Base-by-base conservation (phyloP, 2,888 invertebrate species). In the Napeogenes sylphis region DNA sequence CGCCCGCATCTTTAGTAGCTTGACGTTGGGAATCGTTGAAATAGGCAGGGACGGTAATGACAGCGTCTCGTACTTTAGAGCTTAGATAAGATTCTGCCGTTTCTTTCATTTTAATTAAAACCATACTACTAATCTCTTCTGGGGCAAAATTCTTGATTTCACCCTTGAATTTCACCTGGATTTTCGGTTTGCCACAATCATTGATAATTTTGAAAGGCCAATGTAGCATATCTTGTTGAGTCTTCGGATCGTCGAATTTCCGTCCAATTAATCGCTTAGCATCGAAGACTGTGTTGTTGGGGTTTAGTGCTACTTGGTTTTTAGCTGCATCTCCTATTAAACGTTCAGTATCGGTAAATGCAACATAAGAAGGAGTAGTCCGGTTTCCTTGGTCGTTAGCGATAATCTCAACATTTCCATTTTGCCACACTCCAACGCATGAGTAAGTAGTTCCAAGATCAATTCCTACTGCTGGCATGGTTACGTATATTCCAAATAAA, bases 371-470 rank as follows among this genome's bases (percentile, higher is more conserved):
- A 56, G 97, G 96, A 58, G 96, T 97, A 10, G 96, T 96, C 59
- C 96, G 90, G 83, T 97, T 97, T 68, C 96, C 97, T 85, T 96
- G 96, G 80, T 96, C 96, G 80, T 97, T 97, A 63, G 97, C 95
- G 78, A 97, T 96, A 79, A 95, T 95, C 80, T 95, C 95, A 66
- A 95, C 95, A 81, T 95, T 94, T 64, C 94, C 94, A 77, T 95
- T 93, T 79, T 95, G 94, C 92, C 94, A 96, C n/a, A 96, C 95
- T 73, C 95, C 96, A 56, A 96, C 95, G 78, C 95, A 95, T 45
- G 96, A 96, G 83, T 96, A 97, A 6, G 97, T 97, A 46, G 97
- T 97, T 74, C 97, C 97, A 79, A 97, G 92, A 91, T 97, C 86
- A 70, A 87, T 88, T 83, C 87, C 87, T 56, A 87, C 80, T 68